phyloP scores from a whole-genome alignment of 2,888 invertebrate species.

The Odontomyia ornata region DNA sequence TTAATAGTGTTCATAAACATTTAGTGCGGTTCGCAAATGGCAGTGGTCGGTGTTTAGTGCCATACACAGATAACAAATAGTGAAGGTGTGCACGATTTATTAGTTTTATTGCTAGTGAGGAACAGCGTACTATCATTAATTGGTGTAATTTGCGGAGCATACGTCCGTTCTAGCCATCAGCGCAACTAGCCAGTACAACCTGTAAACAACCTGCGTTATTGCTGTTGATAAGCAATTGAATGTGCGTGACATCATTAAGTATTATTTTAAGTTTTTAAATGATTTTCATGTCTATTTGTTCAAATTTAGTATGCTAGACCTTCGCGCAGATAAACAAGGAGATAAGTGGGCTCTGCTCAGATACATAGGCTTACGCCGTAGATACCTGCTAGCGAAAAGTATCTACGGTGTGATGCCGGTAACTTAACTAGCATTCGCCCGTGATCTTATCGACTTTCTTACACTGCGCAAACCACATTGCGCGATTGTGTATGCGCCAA shows the following conservation, averaged over 20 bases:
- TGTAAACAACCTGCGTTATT: slow-evolving; percentile 26
- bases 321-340: not conserved
- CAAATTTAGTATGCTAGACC: not conserved
- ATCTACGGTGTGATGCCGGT: not conserved
- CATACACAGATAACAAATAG: slow-evolving; percentile 16
- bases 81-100: slow-evolving; percentile 37
- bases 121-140: slow-evolving; percentile 5
- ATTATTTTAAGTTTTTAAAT: not conserved
- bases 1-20: slow-evolving; percentile 16
- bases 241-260: slow-evolving; percentile 31
- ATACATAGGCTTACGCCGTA: not conserved
- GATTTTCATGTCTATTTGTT: not conserved
- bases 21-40: slow-evolving; percentile 1
- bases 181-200: not conserved
- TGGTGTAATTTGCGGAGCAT: not conserved
- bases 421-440: not conserved
- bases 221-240: slow-evolving; percentile 19
- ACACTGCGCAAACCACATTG: slow-evolving; percentile 1
- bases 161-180: not conserved
- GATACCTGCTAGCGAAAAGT: not conserved
- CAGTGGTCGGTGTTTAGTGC: slow-evolving; percentile 2
- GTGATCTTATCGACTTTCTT: not conserved
- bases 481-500: not conserved
- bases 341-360: not conserved
- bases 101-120: not conserved